Evolutionary conservation across 2,113 vertebrate genomes (phyloP).

Genomic region (Motacilla tschutschensis): DNA sequence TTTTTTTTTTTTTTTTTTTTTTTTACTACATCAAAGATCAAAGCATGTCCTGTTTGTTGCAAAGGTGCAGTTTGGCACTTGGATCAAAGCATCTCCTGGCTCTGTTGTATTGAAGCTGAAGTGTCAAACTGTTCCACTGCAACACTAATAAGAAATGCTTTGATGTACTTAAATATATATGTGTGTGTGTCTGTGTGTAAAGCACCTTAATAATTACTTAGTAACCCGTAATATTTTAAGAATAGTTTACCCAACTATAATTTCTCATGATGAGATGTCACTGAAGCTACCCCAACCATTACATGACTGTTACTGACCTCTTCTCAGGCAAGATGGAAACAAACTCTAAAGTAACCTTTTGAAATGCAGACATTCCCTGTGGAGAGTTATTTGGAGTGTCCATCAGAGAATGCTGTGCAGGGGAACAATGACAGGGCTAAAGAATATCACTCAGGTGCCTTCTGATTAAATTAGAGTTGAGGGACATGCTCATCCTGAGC

Average conservation of each 20-base stretch:
- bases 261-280: neutral
- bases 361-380: neutral
- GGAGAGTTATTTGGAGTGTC: neutral
- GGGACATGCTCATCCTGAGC: neutral
- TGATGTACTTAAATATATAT: neutral
- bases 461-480: neutral
- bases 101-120: neutral
- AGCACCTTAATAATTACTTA: neutral
- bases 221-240: neutral
- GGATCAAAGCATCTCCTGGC: slow-evolving; percentile 22
- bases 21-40: neutral
- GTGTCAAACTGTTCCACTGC: neutral
- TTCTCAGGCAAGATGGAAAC: neutral
- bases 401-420: neutral
- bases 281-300: neutral
- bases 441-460: neutral
- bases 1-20: neutral
- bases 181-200: neutral
- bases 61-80: neutral
- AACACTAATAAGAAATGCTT: neutral
- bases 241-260: neutral
- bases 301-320: neutral
- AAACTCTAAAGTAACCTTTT: neutral
- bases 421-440: neutral
- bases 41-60: neutral